A percentile compares a stretch with the other conserved stretches of the same genome.
These are phyloP conservation scores for Aradophagus sp. DNA, from an alignment of 1,140 invertebrate genomes.

Conservation along the genomic window DNA sequence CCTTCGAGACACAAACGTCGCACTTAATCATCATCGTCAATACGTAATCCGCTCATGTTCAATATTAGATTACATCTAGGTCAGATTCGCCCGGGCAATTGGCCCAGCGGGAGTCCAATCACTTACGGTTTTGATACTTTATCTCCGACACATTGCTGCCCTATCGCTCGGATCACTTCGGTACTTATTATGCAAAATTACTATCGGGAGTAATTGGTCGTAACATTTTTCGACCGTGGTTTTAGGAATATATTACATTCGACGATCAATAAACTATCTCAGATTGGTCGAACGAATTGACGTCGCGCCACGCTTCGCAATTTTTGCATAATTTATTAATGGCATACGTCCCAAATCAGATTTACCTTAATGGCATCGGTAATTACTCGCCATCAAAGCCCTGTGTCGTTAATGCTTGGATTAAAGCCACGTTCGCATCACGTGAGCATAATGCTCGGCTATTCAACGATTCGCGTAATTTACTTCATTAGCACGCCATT, in stretches of 20 bases:
- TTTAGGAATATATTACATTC: conserved; percentile 2
- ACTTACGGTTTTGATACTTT: conserved; percentile 21
- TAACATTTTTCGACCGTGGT: background rate
- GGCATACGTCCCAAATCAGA: background rate
- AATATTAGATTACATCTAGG: conserved; percentile 41
- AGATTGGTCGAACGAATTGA: background rate
- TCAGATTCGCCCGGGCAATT: conserved; percentile 22
- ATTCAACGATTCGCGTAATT: conserved; percentile 25
- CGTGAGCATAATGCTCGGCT: background rate
- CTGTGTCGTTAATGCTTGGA: background rate
- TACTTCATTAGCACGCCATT: conserved; percentile 36
- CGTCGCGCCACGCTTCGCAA: no score
- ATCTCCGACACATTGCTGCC: conserved; percentile 5
- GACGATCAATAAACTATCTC: conserved; percentile 12
- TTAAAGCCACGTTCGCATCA: conserved; percentile 4
- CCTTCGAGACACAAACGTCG: no score
- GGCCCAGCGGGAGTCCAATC: conserved; percentile 39
- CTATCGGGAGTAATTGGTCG: conserved; percentile 12
- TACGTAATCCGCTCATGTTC: conserved; percentile 23
- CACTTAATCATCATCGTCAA: conserved; percentile 15
- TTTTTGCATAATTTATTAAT: conserved; percentile 21
- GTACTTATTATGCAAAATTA: conserved; percentile 30
- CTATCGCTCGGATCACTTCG: background rate
- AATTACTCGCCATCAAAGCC: conserved; percentile 4
- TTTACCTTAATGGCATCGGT: conserved; percentile 4